A percentile compares a stretch with the other conserved stretches of the same genome.
phyloP scores from a whole-genome alignment of 2,113 vertebrate genomes.

The Rhizomys pruinosus region DNA sequence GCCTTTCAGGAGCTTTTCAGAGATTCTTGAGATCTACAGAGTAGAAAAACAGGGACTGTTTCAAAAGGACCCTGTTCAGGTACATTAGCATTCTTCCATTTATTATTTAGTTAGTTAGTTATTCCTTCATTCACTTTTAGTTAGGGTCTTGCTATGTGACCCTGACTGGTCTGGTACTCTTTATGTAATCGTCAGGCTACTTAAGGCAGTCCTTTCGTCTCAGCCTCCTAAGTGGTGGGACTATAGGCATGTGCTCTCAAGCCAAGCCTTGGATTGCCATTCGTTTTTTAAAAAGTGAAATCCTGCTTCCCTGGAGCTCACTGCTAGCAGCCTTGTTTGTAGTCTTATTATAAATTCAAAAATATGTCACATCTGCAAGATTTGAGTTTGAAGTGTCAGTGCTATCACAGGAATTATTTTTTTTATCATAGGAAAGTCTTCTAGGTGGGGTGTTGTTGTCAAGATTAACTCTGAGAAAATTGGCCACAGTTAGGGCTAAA shows the following conservation, averaged over 20 bases:
- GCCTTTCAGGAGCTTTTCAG: background rate
- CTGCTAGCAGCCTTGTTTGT: background rate
- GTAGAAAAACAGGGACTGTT: background rate
- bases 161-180: background rate
- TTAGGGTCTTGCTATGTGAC: background rate
- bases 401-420: slow-evolving; percentile 24
- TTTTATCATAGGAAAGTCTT: slow-evolving; percentile 58
- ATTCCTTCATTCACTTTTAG: no score
- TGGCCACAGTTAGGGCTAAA: slow-evolving; percentile 61
- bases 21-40: no score
- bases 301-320: slow-evolving; percentile 17
- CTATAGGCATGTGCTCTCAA: background rate
- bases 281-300: background rate
- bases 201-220: background rate
- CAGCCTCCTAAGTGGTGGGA: background rate
- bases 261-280: background rate
- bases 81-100: no score
- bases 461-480: slow-evolving; percentile 69
- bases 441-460: slow-evolving; percentile 59
- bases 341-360: slow-evolving; percentile 54
- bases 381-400: slow-evolving; percentile 40
- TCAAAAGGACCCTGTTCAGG: background rate
- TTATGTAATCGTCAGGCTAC: background rate
- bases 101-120: no score
- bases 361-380: slow-evolving; percentile 40